phyloP scores from a whole-genome alignment of 2,888 invertebrate genomes.

The Agrotis segetum region DNA sequence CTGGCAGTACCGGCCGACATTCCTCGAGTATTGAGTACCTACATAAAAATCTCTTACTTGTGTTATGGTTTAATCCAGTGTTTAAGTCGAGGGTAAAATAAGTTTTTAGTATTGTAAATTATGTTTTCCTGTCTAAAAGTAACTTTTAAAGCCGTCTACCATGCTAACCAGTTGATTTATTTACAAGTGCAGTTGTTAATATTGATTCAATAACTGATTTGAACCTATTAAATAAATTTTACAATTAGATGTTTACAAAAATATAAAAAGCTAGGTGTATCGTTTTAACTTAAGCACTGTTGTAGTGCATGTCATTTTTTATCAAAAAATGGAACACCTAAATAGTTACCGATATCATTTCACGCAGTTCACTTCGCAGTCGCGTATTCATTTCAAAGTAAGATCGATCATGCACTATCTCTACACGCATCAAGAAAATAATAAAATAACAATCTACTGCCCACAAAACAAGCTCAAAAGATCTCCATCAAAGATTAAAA shows the following conservation, averaged over 20 bases:
- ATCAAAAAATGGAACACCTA: background rate
- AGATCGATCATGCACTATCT: conserved; percentile 53
- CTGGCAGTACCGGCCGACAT: conserved; percentile 57
- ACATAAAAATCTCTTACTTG: conserved; percentile 63
- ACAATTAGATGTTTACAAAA: no score
- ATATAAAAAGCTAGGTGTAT: no score
- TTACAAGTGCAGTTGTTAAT: background rate
- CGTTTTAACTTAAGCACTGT: background rate
- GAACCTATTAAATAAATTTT: no score
- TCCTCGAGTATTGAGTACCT: conserved; percentile 56
- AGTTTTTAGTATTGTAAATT: conserved; percentile 17
- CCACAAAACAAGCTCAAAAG: conserved; percentile 37
- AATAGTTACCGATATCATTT: background rate
- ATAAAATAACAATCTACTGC: conserved; percentile 28
- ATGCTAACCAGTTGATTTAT: background rate
- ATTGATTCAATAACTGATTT: background rate
- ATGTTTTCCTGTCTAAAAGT: background rate
- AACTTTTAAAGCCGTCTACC: background rate
- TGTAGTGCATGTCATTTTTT: background rate
- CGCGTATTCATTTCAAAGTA: conserved; percentile 39
- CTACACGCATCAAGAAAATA: conserved; percentile 43
- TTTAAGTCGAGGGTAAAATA: conserved; percentile 46
- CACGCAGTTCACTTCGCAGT: conserved; percentile 3
- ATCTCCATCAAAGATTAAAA: conserved; percentile 47
- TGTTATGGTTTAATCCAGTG: conserved; percentile 58